A percentile compares a stretch with the other conserved stretches of the same genome.
Evolutionary conservation across 2,113 vertebrate genomes (phyloP).

Genomic region (Stegastes partitus): DNA sequence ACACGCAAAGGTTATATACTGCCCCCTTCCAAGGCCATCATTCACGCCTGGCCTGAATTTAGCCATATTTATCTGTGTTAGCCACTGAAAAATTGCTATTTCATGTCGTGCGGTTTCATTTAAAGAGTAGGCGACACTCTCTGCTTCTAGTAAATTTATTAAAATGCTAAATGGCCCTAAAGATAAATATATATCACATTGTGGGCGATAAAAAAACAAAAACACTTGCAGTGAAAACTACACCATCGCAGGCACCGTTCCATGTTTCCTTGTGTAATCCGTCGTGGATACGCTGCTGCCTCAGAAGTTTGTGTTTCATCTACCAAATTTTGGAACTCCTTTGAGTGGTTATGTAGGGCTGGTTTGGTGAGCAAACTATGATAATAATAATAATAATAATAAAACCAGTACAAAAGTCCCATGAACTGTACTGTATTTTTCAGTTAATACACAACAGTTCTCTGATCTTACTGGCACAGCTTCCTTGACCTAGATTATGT

Average conservation of each 20-base stretch:
- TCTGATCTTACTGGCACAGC: constrained; percentile 60
- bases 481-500: constrained; percentile 74
- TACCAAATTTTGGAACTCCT: constrained; percentile 20
- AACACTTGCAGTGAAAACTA: constrained; percentile 2
- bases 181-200: constrained; percentile 24
- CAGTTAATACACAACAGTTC: constrained; percentile 30
- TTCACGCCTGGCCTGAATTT: constrained; percentile 53
- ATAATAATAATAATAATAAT: too few relatives aligned
- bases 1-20: constrained; percentile 59
- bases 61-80: constrained; percentile 59
- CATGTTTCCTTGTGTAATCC: constrained; percentile 43
- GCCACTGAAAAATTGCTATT: constrained; percentile 36
- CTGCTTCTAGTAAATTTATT: constrained; percentile 22
- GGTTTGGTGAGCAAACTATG: constrained; percentile 31
- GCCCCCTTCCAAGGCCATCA: constrained; percentile 33
- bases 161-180: constrained; percentile 24
- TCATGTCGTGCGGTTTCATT: constrained; percentile 46
- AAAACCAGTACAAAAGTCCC: too few relatives aligned
- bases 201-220: background rate
- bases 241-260: background rate
- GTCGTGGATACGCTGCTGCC: constrained; percentile 16
- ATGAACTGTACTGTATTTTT: constrained; percentile 30
- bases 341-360: background rate
- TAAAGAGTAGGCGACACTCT: background rate
- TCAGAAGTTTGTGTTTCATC: constrained; percentile 2